Evolutionary conservation across 2,888 invertebrate genomes (phyloP), one percentile per base, ranked within the genome.

Genomic region (Drosophila vallismaia): DNA sequence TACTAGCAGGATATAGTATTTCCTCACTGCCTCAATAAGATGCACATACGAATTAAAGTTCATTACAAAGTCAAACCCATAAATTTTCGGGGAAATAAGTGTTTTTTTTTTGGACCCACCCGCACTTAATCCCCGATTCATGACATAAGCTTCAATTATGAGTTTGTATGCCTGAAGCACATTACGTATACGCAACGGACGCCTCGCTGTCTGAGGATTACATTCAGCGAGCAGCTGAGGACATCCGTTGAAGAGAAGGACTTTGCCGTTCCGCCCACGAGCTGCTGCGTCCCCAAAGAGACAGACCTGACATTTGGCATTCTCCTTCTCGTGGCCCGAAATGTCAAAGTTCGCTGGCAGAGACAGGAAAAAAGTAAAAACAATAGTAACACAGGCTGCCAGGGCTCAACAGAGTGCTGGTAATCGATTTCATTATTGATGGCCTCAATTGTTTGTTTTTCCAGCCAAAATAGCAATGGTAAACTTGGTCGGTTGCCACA

Each of bases 281-380:
- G 58, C 68, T 77, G 69, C 36, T 71, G 36, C 3, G 36, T 56
- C 44, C 54, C 69, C 45, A 33, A 40, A 38, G 44, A n/a, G 45
- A 45, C 38, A 31, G 33, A 28, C 24, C 48, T 72, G 79, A 84
- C 80, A 64, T 80, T 80, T 80, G 76, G 57, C 75, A 73, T 86
- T 83, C 79, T 10, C 33, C 14, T 50, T 26, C 36, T n/a, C 46
- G 14, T 40, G 45, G 42, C 29, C n/a, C 33, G 6, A 86, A 82
- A 82, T 86, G 85, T 73, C 82, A 86, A 71, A 86, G 82, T 80
- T 84, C 59, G 73, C 50, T 31, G 49, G 28, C 45, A 59, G 40
- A 31, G n/a, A 31, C 44, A 33, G 28, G 44, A 59, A 38, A 53
- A 52, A 46, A n/a, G 38, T 53, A 38, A 46, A 46, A 46, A 26